A percentile compares a stretch with the other conserved stretches of the same genome.
These are phyloP conservation scores for Morelia viridis DNA, from an alignment of 2,797 vertebrate genomes.

Conservation along the genomic window DNA sequence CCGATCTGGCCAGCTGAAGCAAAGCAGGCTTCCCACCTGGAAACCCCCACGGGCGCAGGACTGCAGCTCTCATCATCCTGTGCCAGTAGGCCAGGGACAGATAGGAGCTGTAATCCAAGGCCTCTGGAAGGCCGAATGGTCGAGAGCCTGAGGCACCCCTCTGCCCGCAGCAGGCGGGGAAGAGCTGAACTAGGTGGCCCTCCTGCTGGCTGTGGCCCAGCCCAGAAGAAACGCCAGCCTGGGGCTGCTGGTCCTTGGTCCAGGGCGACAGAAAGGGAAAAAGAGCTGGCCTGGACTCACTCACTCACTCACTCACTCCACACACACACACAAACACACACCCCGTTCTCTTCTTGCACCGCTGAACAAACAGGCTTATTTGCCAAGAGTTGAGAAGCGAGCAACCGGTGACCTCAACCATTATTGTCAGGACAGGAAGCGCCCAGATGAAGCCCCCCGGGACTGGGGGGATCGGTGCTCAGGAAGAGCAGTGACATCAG, in stretches of 20 bases:
- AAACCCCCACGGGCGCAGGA: not conserved
- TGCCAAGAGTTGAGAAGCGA: not conserved
- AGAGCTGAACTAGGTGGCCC: no score
- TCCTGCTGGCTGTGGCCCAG: not conserved
- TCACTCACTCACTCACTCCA: not conserved
- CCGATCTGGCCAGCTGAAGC: not conserved
- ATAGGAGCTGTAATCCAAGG: not conserved
- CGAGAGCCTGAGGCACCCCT: no score
- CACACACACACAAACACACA: no score
- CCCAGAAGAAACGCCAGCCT: not conserved
- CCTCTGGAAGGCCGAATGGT: not conserved
- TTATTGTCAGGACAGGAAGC: not conserved
- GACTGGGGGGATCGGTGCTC: not conserved
- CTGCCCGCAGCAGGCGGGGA: no score
- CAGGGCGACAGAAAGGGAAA: not conserved
- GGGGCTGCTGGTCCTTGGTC: not conserved
- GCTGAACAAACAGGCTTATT: not conserved
- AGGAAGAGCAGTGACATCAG: not conserved
- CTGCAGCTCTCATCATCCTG: not conserved
- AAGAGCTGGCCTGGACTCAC: not conserved
- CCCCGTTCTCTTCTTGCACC: not conserved
- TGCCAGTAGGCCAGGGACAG: not conserved
- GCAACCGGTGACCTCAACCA: not conserved
- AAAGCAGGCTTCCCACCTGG: not conserved
- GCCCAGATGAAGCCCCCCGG: not conserved